Percentiles rank a stretch among this genome's conserved stretches.
These are phyloP conservation scores for Crossaster papposus DNA, from an alignment of 53 echinoderm and acorn worm genomes.

Conservation along the genomic window DNA sequence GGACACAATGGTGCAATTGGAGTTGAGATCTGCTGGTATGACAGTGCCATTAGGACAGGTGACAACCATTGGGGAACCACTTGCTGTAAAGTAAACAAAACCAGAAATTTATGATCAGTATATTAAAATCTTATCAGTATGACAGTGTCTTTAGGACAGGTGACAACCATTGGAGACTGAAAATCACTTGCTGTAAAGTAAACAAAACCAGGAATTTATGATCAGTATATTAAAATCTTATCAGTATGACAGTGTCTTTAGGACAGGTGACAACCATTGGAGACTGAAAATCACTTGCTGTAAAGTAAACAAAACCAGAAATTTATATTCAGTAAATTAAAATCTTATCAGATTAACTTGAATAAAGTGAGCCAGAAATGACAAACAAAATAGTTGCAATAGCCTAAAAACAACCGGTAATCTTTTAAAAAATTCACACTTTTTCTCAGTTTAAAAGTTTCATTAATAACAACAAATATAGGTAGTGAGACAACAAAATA, in stretches of 20 bases:
- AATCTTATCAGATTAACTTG: too few relatives aligned
- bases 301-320: neutral
- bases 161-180: neutral
- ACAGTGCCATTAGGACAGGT: neutral
- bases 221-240: too few relatives aligned
- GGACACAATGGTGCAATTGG: neutral
- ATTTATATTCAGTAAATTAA: neutral
- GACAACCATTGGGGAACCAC: neutral
- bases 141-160: neutral
- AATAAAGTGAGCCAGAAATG: too few relatives aligned
- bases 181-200: neutral
- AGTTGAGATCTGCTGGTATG: slow-evolving; percentile 2
- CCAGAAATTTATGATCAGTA: neutral
- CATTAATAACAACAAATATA: too few relatives aligned
- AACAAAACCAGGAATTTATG: neutral
- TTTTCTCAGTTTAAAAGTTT: too few relatives aligned
- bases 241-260: too few relatives aligned
- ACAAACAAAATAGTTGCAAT: too few relatives aligned
- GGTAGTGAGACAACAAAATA: too few relatives aligned
- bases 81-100: neutral
- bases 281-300: neutral
- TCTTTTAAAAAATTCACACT: too few relatives aligned
- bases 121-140: too few relatives aligned
- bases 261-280: neutral
- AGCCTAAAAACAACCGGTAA: too few relatives aligned